Conservation (phyloP, 2,797 vertebrate genomes). For the Hafferia zeledoni region DNA sequence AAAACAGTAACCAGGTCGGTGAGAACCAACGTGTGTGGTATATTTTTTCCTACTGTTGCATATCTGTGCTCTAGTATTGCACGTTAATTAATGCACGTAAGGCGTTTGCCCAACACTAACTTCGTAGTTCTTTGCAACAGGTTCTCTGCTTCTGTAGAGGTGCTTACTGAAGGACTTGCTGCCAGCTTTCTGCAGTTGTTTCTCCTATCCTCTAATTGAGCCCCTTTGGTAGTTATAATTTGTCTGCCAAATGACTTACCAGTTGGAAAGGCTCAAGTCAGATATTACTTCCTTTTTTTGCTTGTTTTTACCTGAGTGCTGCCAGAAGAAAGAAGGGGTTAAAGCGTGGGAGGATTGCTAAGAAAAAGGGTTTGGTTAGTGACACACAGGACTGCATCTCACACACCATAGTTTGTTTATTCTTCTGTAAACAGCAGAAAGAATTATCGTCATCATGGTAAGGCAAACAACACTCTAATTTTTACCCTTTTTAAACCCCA, state of each 20-base stretch:
- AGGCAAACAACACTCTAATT: constrained; percentile 50
- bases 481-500: neutral
- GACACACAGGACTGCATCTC: constrained; percentile 36
- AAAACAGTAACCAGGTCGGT: neutral
- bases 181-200: constrained; percentile 67
- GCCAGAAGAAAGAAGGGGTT: constrained; percentile 54
- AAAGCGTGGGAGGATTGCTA: constrained; percentile 61
- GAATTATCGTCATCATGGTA: constrained; percentile 77
- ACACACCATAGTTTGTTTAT: constrained; percentile 49
- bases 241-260: constrained; percentile 60
- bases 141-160: constrained; percentile 56
- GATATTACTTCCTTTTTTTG: constrained; percentile 47
- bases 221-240: constrained; percentile 41
- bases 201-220: constrained; percentile 66
- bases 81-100: constrained; percentile 39
- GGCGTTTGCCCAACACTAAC: constrained; percentile 52
- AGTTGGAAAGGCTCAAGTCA: constrained; percentile 39
- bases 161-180: constrained; percentile 68
- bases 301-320: constrained; percentile 18
- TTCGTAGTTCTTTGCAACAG: constrained; percentile 57
- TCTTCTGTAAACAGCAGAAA: constrained; percentile 69
- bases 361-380: constrained; percentile 64
- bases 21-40: constrained; percentile 57
- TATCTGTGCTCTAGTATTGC: neutral
- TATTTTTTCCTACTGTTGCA: constrained; percentile 25